Evolutionary conservation across 2,113 vertebrate genomes (phyloP).

Genomic region (Choloepus hoffmanni): DNA sequence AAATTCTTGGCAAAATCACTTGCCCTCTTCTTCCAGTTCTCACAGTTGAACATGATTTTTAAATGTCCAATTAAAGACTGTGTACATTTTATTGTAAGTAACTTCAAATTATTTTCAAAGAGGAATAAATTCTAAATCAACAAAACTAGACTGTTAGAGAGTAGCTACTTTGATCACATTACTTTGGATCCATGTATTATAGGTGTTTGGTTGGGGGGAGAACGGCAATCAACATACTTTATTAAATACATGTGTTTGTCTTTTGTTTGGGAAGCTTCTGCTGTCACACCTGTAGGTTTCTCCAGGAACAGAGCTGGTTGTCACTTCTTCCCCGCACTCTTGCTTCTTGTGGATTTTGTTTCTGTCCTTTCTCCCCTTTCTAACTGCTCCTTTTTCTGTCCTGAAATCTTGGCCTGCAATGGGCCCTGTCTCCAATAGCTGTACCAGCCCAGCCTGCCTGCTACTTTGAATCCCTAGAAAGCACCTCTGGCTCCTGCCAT

Average conservation of each 20-base stretch:
- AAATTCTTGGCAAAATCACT: background rate
- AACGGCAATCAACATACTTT: background rate
- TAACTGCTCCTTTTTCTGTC: too few relatives aligned
- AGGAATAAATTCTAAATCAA: background rate
- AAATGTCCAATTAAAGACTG: background rate
- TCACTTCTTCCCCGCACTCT: background rate
- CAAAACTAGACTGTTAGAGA: background rate
- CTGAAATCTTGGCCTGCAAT: too few relatives aligned
- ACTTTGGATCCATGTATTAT: background rate
- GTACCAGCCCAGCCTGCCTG: too few relatives aligned
- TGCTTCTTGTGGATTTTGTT: background rate
- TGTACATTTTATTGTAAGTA: background rate
- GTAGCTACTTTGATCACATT: background rate
- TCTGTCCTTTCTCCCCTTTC: too few relatives aligned
- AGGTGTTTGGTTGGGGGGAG: fast-evolving
- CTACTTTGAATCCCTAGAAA: background rate
- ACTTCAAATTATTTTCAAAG: background rate
- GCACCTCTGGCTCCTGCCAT: background rate
- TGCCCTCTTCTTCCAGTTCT: background rate
- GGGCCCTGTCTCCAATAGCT: too few relatives aligned
- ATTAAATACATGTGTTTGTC: too few relatives aligned
- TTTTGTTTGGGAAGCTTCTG: background rate
- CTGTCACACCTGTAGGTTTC: background rate
- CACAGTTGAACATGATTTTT: background rate
- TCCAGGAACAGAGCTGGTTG: background rate